phyloP scores from a whole-genome alignment of 2,888 invertebrate species.

The Alloplasta piceator region DNA sequence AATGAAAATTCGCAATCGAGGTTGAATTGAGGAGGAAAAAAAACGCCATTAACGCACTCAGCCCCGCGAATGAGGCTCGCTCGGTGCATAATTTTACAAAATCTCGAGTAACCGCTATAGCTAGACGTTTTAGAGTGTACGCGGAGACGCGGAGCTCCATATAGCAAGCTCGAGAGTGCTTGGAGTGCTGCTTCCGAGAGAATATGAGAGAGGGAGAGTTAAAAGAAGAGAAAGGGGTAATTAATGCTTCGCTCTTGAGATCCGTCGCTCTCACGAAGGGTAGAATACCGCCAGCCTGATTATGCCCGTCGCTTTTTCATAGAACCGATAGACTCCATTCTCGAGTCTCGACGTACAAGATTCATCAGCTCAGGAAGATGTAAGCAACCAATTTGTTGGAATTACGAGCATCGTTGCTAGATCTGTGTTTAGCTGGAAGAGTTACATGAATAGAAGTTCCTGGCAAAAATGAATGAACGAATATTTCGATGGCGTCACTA shows the following conservation, averaged over 20 bases:
- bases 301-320: conserved; percentile 14
- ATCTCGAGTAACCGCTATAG: neutral
- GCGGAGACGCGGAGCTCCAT: neutral
- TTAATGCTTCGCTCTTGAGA: conserved; percentile 53
- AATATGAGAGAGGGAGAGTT: neutral
- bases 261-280: conserved; percentile 45
- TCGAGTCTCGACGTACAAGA: conserved; percentile 32
- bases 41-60: neutral
- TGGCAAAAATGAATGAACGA: too few relatives aligned
- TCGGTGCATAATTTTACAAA: conserved; percentile 15
- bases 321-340: conserved; percentile 32
- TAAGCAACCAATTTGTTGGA: too few relatives aligned
- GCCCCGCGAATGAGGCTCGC: conserved; percentile 14
- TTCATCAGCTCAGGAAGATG: conserved; percentile 39
- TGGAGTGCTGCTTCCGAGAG: conserved; percentile 24
- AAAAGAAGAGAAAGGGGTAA: conserved; percentile 24
- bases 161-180: conserved; percentile 13
- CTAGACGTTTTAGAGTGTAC: conserved; percentile 17
- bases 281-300: too few relatives aligned
- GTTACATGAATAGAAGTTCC: too few relatives aligned
- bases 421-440: too few relatives aligned
- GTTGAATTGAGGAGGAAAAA: too few relatives aligned
- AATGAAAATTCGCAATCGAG: too few relatives aligned
- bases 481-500: too few relatives aligned
- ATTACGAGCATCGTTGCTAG: too few relatives aligned